Evolutionary conservation across 2,888 invertebrate species (phyloP).

Genomic region (Diarsia mendica): DNA sequence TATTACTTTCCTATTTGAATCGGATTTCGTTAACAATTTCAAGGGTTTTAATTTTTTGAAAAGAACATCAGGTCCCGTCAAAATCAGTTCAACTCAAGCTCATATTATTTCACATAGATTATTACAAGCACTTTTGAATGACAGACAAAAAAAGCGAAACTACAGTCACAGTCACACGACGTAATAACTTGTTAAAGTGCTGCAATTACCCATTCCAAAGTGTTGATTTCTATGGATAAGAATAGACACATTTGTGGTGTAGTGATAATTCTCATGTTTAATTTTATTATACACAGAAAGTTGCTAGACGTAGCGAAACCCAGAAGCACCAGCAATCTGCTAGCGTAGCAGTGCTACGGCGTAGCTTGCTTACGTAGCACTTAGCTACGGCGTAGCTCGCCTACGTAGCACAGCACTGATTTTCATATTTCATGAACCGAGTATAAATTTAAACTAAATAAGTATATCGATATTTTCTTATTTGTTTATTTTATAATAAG

Average conservation of each 20-base stretch:
- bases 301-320: neutral
- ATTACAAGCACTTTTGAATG: too few species aligned
- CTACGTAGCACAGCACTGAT: neutral
- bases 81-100: too few species aligned
- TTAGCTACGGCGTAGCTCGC: neutral
- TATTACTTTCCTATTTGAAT: too few species aligned
- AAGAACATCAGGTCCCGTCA: too few species aligned
- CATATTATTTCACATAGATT: too few species aligned
- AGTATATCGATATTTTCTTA: neutral
- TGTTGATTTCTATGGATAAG: too few species aligned
- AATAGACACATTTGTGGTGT: neutral
- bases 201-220: too few species aligned
- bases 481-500: neutral
- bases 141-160: too few species aligned
- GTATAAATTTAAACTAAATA: neutral
- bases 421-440: conserved; percentile 1
- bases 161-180: too few species aligned
- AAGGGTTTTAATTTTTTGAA: too few species aligned
- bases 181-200: too few species aligned
- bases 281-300: neutral
- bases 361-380: neutral
- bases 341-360: neutral
- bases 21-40: too few species aligned
- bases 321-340: neutral
- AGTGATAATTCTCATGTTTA: neutral